Evolutionary conservation across 2,888 invertebrate genomes (phyloP), one percentile per base, ranked within the genome.

Genomic region (Thelaira solivaga): DNA sequence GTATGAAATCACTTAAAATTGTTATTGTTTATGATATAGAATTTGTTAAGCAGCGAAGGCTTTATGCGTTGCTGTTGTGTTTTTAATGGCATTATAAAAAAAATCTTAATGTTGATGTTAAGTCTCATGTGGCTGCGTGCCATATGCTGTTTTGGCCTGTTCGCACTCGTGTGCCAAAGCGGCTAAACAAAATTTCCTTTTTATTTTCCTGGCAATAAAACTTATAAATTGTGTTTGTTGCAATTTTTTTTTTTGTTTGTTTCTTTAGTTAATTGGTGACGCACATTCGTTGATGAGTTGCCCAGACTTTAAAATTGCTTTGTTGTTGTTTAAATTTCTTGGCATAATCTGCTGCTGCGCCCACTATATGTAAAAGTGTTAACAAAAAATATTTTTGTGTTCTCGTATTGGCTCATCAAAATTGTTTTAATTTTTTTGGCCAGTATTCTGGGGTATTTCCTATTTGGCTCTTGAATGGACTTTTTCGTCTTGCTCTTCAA

Each of bases 271-370:
- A 57, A 86, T 86, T 85, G 86, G 83, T 84, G 84, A 86, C 86
- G 85, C 85, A 85, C 84, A 84, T 83, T 85, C 85, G n/a, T 86
- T 85, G 86, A 85, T 84, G 85, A 84, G 82, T 82, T 86, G 86
- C 86, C 85, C 85, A 86, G 83, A 83, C 51, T 65, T 76, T 59
- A 45, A n/a, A n/a, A 55, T 49, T 45, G 59, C 36, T 26, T 36
- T 24, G 26, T 36, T 65, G 13, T 34, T 76, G 34, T 53, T 47
- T 36, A 57, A 69, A 20, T 69, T 69, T 78, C 74, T 78, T 78
- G 78, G 78, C 78, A 74, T 73, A 74, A 74, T 69, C 78, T 69
- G 45, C 78, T 69, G 45, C 34, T 78, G 78, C 78, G 78, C 69
- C 78, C 78, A 78, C 78, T 65, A 78, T 69, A 41, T 45, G 69